Conservation (phyloP, 2,113 vertebrate species). For the Sceloporus tristichus region DNA sequence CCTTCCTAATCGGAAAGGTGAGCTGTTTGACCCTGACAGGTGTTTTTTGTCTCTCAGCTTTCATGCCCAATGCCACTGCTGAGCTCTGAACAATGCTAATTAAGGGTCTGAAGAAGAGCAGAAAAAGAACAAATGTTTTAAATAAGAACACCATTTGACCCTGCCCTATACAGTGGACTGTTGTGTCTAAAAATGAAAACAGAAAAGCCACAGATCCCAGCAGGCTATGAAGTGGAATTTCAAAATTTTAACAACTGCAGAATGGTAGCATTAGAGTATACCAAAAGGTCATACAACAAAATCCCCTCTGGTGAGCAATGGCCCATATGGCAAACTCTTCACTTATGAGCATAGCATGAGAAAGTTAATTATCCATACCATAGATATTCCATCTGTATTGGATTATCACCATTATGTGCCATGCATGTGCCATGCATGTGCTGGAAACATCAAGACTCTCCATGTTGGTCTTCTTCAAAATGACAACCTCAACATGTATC, state of each 20-base stretch:
- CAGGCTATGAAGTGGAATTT: neutral
- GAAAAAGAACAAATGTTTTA: conserved; percentile 60
- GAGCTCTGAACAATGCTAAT: conserved; percentile 57
- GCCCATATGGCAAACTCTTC: neutral
- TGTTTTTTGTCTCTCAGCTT: conserved; percentile 59
- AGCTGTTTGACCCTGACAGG: conserved; percentile 56
- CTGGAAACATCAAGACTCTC: neutral
- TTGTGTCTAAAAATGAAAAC: neutral
- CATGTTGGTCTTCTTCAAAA: neutral
- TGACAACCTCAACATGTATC: too few relatives aligned
- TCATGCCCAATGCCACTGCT: neutral
- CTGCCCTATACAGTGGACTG: fast-evolving
- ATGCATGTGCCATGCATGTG: neutral
- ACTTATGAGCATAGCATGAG: neutral
- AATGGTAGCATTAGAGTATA: neutral
- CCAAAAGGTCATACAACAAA: neutral
- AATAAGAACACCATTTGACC: conserved; percentile 42
- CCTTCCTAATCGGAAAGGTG: conserved; percentile 28
- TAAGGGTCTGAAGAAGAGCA: conserved; percentile 51
- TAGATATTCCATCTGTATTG: neutral
- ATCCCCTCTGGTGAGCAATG: neutral
- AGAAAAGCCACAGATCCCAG: neutral
- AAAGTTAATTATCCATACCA: neutral
- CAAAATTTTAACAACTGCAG: neutral
- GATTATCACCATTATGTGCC: neutral